Conservation (phyloP, 2,888 invertebrate genomes). For the Caprella mutica region DNA sequence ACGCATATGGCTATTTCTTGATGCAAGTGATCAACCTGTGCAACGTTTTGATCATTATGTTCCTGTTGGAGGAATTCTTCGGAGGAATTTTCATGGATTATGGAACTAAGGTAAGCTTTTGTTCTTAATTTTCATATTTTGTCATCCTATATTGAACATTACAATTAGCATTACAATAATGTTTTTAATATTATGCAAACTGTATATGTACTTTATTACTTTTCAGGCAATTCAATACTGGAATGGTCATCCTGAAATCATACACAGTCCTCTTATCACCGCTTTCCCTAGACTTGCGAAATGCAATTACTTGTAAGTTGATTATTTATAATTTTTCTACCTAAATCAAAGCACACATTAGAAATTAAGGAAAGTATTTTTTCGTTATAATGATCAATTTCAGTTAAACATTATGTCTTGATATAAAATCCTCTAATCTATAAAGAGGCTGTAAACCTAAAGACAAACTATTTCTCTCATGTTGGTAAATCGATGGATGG, state of each 20-base stretch:
- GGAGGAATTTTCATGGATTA: constrained; percentile 28
- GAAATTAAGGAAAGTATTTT: too few relatives aligned
- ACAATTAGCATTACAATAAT: not conserved
- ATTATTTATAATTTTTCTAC: too few relatives aligned
- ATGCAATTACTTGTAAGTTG: constrained; percentile 20
- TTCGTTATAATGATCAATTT: too few relatives aligned
- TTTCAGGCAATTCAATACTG: constrained; percentile 14
- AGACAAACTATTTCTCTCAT: too few relatives aligned
- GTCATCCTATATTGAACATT: not conserved
- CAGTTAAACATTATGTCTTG: too few relatives aligned
- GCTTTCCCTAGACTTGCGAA: constrained; percentile 29
- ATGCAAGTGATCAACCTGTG: constrained; percentile 25
- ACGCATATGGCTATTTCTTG: constrained; percentile 18
- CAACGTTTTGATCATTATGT: constrained; percentile 24
- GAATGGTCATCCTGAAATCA: not conserved
- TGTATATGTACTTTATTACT: not conserved
- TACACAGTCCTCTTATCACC: constrained; percentile 17
- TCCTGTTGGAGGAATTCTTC: constrained; percentile 25
- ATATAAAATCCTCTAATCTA: too few relatives aligned
- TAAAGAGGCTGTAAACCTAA: too few relatives aligned
- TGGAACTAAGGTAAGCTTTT: constrained; percentile 21
- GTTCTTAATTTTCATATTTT: not conserved
- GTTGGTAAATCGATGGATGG: too few relatives aligned
- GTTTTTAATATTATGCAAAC: not conserved
- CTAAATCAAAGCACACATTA: too few relatives aligned